phyloP scores from a whole-genome alignment of 2,797 vertebrate genomes.

The Rhincodon typus region DNA sequence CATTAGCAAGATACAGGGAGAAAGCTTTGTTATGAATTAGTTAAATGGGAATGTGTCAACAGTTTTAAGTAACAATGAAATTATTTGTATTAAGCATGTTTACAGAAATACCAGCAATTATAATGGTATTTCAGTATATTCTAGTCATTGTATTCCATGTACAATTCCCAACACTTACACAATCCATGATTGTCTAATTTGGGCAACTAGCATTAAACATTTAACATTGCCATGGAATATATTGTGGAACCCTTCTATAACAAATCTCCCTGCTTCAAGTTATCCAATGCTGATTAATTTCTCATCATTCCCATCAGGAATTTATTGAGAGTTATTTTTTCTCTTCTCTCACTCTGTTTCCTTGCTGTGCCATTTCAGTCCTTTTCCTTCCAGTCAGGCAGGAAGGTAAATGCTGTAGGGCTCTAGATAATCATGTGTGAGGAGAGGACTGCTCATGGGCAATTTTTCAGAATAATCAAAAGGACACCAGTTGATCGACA shows the following conservation, averaged over 20 bases:
- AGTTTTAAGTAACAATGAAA: conserved; percentile 54
- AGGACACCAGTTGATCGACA: background rate
- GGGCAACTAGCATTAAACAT: conserved; percentile 29
- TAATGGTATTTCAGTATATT: conserved; percentile 38
- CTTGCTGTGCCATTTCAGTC: background rate
- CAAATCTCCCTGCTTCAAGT: background rate
- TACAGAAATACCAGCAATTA: conserved; percentile 47
- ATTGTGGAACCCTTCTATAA: background rate
- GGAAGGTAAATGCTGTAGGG: background rate
- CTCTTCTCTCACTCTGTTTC: background rate
- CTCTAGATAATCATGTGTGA: background rate
- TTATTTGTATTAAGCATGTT: conserved; percentile 48
- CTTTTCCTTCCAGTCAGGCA: background rate
- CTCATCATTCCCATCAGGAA: background rate
- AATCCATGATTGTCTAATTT: conserved; percentile 39
- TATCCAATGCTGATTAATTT: background rate
- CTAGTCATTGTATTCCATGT: conserved; percentile 43
- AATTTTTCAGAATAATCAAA: background rate
- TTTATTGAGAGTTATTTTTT: background rate
- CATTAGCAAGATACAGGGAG: conserved; percentile 61
- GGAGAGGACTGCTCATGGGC: background rate
- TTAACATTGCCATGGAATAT: background rate
- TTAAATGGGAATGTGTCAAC: conserved; percentile 61
- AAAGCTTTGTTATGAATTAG: conserved; percentile 48
- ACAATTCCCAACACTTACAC: background rate